Evolutionary conservation across 2,888 invertebrate species (phyloP).

Genomic region (Apodemia duryi): DNA sequence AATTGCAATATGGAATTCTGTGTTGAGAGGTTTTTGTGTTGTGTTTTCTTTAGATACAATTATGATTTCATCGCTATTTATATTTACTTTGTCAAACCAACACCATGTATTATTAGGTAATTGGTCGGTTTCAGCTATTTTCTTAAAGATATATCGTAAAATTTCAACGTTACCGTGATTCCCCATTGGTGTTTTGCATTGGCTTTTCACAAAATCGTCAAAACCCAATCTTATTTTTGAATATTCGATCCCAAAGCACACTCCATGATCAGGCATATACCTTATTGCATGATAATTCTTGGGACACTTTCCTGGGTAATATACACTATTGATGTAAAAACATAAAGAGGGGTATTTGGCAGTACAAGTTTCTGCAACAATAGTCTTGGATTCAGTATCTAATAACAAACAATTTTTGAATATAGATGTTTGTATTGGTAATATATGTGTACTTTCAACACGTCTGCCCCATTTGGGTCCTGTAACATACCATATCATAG

Average conservation of each 20-base stretch:
- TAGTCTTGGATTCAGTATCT: slow-evolving; percentile 42
- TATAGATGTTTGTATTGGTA: slow-evolving; percentile 39
- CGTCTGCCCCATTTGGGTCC: slow-evolving; percentile 62
- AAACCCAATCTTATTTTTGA: slow-evolving; percentile 44
- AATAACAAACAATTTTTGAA: slow-evolving; percentile 56
- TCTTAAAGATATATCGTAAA: slow-evolving; percentile 53
- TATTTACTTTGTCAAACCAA: slow-evolving; percentile 44
- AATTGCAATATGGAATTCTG: slow-evolving; percentile 43
- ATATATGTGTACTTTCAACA: slow-evolving; percentile 37
- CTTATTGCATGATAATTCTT: slow-evolving; percentile 56
- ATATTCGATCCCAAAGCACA: slow-evolving; percentile 59
- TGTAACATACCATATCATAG: slow-evolving; percentile 67
- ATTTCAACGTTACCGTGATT: slow-evolving; percentile 38
- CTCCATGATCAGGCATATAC: slow-evolving; percentile 51
- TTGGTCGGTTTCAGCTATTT: slow-evolving; percentile 45
- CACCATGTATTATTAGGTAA: slow-evolving; percentile 51
- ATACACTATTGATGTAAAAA: slow-evolving; percentile 55
- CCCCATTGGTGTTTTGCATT: slow-evolving; percentile 53
- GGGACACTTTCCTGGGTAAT: slow-evolving; percentile 57
- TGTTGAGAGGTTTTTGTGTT: not conserved
- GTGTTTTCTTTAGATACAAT: not conserved
- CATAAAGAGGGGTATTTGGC: slow-evolving; percentile 57
- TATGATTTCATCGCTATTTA: not conserved
- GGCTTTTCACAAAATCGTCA: slow-evolving; percentile 43
- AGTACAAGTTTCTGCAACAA: slow-evolving; percentile 51